These are phyloP conservation scores for Sarcophaga rosellei DNA, from an alignment of 2,888 invertebrate genomes.

Conservation along the genomic window DNA sequence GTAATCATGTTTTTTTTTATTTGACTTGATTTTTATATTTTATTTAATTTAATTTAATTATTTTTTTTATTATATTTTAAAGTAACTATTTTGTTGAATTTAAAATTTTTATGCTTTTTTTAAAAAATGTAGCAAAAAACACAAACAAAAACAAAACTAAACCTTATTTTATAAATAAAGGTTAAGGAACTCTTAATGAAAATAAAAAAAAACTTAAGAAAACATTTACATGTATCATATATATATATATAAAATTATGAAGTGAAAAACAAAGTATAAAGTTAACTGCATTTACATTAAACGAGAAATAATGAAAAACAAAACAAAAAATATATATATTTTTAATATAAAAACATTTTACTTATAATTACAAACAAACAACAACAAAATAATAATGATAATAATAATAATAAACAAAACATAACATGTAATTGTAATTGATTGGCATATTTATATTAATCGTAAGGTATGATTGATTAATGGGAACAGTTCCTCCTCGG, in stretches of 20 bases:
- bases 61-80: conserved; percentile 57
- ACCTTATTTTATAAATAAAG: conserved; percentile 81
- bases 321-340: conserved; percentile 41
- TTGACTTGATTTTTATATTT: conserved; percentile 62
- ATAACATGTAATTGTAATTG: no score
- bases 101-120: conserved; percentile 61
- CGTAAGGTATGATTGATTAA: conserved; percentile 45
- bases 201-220: conserved; percentile 39
- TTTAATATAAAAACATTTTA: conserved; percentile 51
- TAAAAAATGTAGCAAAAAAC: conserved; percentile 53
- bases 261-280: conserved; percentile 57
- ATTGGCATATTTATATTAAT: conserved; percentile 47
- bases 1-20: conserved; percentile 65
- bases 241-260: conserved; percentile 31
- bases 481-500: conserved; percentile 63
- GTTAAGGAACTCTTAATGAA: conserved; percentile 69
- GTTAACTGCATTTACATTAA: conserved; percentile 65
- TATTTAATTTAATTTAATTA: conserved; percentile 37
- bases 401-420: no score
- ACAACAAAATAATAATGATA: background rate
- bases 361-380: conserved; percentile 36
- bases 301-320: conserved; percentile 15
- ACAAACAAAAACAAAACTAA: conserved; percentile 54
- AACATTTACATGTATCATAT: conserved; percentile 44
- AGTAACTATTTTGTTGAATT: conserved; percentile 67